A percentile compares a stretch with the other conserved stretches of the same genome.
These are phyloP conservation scores for Stratiolaelaps scimitus DNA, from an alignment of 1,140 invertebrate genomes.

Conservation along the genomic window DNA sequence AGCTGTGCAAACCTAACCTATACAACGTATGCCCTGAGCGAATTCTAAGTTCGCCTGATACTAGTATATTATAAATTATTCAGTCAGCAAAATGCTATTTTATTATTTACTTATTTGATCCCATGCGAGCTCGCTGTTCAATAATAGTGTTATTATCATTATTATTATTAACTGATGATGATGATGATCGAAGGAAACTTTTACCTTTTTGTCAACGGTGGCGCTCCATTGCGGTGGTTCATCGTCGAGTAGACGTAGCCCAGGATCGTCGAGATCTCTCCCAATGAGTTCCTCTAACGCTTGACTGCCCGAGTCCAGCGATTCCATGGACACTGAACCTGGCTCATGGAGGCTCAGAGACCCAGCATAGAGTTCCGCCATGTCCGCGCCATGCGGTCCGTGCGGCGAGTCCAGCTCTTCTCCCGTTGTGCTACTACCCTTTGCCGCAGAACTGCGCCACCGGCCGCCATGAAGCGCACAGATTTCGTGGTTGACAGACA, in stretches of 20 bases:
- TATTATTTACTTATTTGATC: no score
- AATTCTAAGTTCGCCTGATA: no score
- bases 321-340: conserved; percentile 44
- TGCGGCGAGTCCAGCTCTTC: conserved; percentile 28
- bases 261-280: conserved; percentile 50
- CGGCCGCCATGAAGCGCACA: no score
- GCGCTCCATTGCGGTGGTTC: conserved; percentile 85
- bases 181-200: no score
- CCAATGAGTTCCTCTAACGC: conserved; percentile 35
- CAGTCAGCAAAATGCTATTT: no score
- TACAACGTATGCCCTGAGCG: no score
- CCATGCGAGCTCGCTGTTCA: no score
- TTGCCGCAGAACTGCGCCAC: conserved; percentile 25
- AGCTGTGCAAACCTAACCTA: no score
- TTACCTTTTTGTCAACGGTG: conserved; percentile 64
- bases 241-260: conserved; percentile 58
- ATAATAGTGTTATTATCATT: no score
- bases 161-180: no score
- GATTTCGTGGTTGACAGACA: no score
- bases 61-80: no score
- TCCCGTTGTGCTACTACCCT: conserved; percentile 1
- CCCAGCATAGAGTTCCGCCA: neutral
- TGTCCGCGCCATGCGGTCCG: conserved; percentile 4
- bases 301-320: conserved; percentile 41
- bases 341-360: conserved; percentile 40